Conservation (phyloP, 2,888 invertebrate genomes). For the Mimumesa dahlbomi region DNA sequence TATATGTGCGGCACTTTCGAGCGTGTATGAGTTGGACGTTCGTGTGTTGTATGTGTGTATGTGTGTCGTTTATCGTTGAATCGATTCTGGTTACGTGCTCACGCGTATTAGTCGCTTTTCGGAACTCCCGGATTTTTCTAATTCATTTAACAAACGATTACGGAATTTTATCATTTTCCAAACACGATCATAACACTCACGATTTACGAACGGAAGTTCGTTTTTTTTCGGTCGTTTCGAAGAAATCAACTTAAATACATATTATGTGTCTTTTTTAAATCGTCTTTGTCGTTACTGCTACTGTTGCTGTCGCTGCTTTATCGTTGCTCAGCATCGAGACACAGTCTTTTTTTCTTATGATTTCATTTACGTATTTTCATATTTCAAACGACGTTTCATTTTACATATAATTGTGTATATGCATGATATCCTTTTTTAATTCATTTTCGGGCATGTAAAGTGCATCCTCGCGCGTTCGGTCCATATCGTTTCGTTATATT, state of each 20-base stretch:
- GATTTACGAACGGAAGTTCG: constrained; percentile 5
- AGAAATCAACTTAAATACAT: too few species aligned
- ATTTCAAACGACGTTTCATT: too few species aligned
- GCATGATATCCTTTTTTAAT: too few species aligned
- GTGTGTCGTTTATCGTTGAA: constrained; percentile 35
- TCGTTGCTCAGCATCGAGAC: too few species aligned
- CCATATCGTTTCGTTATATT: not conserved
- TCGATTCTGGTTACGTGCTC: constrained; percentile 41
- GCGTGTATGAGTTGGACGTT: not conserved
- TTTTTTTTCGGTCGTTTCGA: not conserved
- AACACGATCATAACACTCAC: not conserved
- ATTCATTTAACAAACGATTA: constrained; percentile 3
- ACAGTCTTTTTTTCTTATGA: too few species aligned
- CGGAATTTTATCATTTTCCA: constrained; percentile 3
- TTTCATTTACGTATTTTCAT: too few species aligned
- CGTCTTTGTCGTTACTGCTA: too few species aligned
- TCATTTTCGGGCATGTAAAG: too few species aligned
- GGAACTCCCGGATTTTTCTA: not conserved
- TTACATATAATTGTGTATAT: too few species aligned
- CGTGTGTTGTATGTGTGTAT: constrained; percentile 6
- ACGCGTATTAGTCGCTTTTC: constrained; percentile 29
- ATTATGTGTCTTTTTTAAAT: too few species aligned
- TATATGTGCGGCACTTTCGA: constrained; percentile 15
- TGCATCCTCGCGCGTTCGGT: not conserved
- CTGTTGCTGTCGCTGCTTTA: too few species aligned